Evolutionary conservation across 2,797 vertebrate genomes (phyloP), one percentile per base, ranked within the genome.

Genomic region (Malurus splendens): DNA sequence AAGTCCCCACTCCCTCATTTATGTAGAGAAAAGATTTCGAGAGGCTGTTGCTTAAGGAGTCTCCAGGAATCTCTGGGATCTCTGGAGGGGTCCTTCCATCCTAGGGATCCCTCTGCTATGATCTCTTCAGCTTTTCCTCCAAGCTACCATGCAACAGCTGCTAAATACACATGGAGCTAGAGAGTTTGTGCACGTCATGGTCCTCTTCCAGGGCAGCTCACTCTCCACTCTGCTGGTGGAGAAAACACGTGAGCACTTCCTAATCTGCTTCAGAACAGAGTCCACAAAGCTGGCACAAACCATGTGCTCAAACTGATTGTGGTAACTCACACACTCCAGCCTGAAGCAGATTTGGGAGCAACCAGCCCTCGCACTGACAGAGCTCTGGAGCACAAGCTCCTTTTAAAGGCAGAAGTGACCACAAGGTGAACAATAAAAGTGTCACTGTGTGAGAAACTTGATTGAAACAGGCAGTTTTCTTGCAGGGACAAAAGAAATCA

Each of bases 201-300:
- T 55, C 12, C 38, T 38, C 15, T 86, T 72, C n/a, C 32, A 77
- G 61, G 54, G 54, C 77, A 91, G 33, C 77, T 87, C 41, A 65
- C 70, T 73, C 68, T 80, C 61, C 4, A 1, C 10, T 60, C 54
- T 77, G 33, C 66, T 60, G 18, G 24, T n/a, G 47, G 15, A 61
- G 20, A 74, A 82, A 83, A 57, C 5, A 17, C 0, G 0, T 7
- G 32, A 62, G 30, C 27, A 16, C 8, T 42, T 39, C 20, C 39
- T 74, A 62, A 67, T 77, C 73, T 52, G 61, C 50, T 73, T 54
- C 54, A 41, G 48, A 82, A 33, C 52, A 77, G 72, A 73, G 50
- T 22, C 50, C 54, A 78, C 81, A 72, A 47, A 57, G 17, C 59
- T 61, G 55, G 50, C 57, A 78, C 33, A 89, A 72, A 73, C 51